phyloP scores from a whole-genome alignment of 2,113 vertebrate genomes.

The Tautogolabrus adspersus region DNA sequence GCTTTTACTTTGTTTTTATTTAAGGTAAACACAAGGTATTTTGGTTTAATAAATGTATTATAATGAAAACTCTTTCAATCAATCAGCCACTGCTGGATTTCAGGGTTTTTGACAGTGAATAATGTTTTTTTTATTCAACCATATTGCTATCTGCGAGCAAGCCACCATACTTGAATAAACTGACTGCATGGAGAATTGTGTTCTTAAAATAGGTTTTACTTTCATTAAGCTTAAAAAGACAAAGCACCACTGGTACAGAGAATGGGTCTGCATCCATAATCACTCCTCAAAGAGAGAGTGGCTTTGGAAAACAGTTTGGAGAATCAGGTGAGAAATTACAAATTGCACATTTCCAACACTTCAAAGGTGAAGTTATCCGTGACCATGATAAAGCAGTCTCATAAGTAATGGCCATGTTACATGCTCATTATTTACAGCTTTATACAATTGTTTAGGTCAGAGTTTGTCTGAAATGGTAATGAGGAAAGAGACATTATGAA shows the following conservation, averaged over 20 bases:
- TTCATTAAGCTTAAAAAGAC: constrained; percentile 51
- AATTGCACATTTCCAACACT: constrained; percentile 58
- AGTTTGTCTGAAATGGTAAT: constrained; percentile 50
- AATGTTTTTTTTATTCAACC: neutral
- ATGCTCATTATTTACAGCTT: constrained; percentile 53
- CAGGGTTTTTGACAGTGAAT: neutral
- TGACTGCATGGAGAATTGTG: constrained; percentile 45
- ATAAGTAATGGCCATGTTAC: constrained; percentile 46
- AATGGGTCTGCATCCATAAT: constrained; percentile 51
- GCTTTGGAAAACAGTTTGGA: constrained; percentile 47
- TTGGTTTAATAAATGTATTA: too few relatives aligned
- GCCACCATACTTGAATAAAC: constrained; percentile 33
- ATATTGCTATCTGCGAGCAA: neutral
- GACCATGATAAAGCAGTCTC: constrained; percentile 42
- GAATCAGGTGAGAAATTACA: constrained; percentile 39
- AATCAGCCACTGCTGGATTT: too few relatives aligned
- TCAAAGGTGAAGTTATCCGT: constrained; percentile 54
- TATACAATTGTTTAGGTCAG: constrained; percentile 30
- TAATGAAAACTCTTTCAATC: too few relatives aligned
- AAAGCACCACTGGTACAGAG: constrained; percentile 24
- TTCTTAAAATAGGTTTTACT: constrained; percentile 55
- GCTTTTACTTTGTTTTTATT: too few relatives aligned
- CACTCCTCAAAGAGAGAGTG: constrained; percentile 34
- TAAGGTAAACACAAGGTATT: too few relatives aligned
- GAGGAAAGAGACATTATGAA: constrained; percentile 30